Evolutionary conservation across 2,113 vertebrate genomes (phyloP).

Genomic region (Dendropsophus ebraccatus): DNA sequence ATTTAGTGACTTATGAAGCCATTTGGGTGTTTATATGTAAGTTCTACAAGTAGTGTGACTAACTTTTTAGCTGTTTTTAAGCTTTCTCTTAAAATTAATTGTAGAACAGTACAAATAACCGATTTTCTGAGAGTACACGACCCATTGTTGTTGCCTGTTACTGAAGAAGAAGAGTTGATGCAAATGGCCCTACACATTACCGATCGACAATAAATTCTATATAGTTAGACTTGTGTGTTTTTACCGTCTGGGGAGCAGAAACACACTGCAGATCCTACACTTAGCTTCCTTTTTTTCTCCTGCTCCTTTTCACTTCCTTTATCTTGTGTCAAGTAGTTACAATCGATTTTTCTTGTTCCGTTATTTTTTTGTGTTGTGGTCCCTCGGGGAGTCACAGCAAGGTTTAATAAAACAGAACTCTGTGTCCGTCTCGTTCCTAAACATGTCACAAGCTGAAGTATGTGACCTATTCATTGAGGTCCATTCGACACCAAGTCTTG

Average conservation of each 20-base stretch:
- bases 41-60: background rate
- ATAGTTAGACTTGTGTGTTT: background rate
- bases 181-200: background rate
- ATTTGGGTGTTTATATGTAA: no score
- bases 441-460: conserved; percentile 55
- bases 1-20: no score
- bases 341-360: conserved; percentile 46
- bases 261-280: conserved; percentile 8
- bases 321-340: conserved; percentile 46
- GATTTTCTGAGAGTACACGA: background rate
- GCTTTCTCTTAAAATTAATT: background rate
- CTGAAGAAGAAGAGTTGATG: no score
- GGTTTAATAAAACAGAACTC: conserved; percentile 53
- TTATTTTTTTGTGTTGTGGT: conserved; percentile 39
- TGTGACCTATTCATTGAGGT: conserved; percentile 55
- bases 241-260: background rate
- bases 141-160: no score
- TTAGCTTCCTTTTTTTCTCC: background rate
- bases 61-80: background rate
- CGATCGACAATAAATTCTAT: background rate
- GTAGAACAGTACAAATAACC: background rate
- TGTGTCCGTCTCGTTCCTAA: conserved; percentile 38
- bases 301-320: conserved; percentile 41
- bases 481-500: conserved; percentile 40
- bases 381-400: conserved; percentile 47